These are phyloP conservation scores for Danio albolineatus DNA, from an alignment of 2,797 vertebrate species.

Conservation along the genomic window DNA sequence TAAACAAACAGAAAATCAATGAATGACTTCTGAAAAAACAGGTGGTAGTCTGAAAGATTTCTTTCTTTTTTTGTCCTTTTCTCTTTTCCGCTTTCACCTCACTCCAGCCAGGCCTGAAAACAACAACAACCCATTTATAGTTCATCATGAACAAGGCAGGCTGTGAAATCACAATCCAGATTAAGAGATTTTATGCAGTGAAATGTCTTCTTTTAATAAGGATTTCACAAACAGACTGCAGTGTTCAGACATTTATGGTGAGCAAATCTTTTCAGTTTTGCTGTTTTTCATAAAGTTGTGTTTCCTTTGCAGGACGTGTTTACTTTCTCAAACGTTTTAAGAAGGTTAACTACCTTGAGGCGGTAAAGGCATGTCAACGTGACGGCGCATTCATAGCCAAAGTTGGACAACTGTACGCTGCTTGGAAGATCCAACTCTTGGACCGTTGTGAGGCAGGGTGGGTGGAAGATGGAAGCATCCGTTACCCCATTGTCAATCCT, in stretches of 20 bases:
- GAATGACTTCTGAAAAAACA: slow-evolving; percentile 51
- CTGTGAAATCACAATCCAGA: slow-evolving; percentile 51
- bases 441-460: slow-evolving; percentile 94
- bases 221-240: slow-evolving; percentile 57
- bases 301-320: slow-evolving; percentile 82
- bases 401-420: slow-evolving; percentile 93
- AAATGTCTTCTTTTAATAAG: slow-evolving; percentile 41
- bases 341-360: slow-evolving; percentile 89
- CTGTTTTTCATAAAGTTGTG: not conserved
- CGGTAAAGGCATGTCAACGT: slow-evolving; percentile 84
- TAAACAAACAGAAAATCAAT: slow-evolving; percentile 75
- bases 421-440: slow-evolving; percentile 93
- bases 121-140: slow-evolving; percentile 31
- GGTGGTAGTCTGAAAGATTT: slow-evolving; percentile 16
- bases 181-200: slow-evolving; percentile 45
- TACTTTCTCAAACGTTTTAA: slow-evolving; percentile 94
- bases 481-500: slow-evolving; percentile 95
- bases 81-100: slow-evolving; percentile 13
- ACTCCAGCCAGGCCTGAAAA: slow-evolving; percentile 33
- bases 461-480: slow-evolving; percentile 91
- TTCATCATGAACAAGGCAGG: slow-evolving; percentile 53
- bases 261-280: not conserved
- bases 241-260: not conserved
- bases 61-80: slow-evolving; percentile 38
- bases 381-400: slow-evolving; percentile 86